These are phyloP conservation scores for Trypoxylus dichotomus DNA, from an alignment of 1,140 invertebrate genomes.

Conservation along the genomic window DNA sequence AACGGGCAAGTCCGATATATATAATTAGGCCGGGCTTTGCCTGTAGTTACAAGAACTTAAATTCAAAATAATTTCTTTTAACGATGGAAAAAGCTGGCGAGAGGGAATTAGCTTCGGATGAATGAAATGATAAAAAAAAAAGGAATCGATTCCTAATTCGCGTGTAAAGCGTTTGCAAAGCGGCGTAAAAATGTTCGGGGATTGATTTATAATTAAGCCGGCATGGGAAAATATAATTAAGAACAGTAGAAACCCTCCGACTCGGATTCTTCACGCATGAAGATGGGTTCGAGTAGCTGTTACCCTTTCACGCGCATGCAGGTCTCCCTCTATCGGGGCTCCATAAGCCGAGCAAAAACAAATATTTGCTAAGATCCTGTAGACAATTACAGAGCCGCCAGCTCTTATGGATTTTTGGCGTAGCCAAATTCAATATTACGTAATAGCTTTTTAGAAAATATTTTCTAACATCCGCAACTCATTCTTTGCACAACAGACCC, in stretches of 20 bases:
- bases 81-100: too few species aligned
- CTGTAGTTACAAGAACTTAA: slow-evolving; percentile 1
- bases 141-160: too few species aligned
- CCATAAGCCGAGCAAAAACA: neutral
- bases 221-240: neutral
- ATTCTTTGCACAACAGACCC: neutral
- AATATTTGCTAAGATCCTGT: neutral
- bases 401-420: neutral
- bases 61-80: slow-evolving; percentile 10
- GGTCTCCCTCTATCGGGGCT: neutral
- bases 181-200: too few species aligned
- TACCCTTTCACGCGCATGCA: neutral
- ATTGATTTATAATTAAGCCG: neutral
- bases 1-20: slow-evolving; percentile 15
- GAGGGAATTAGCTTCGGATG: too few species aligned
- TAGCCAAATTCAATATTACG: neutral
- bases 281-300: neutral
- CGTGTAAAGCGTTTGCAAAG: neutral
- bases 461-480: neutral
- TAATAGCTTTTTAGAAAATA: neutral
- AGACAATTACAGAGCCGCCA: neutral
- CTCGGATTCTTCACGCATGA: neutral
- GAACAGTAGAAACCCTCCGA: neutral
- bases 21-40: slow-evolving; percentile 20
- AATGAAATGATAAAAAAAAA: too few species aligned